phyloP scores from a whole-genome alignment of 2,888 invertebrate species.

The Hyppa rectilinea region DNA sequence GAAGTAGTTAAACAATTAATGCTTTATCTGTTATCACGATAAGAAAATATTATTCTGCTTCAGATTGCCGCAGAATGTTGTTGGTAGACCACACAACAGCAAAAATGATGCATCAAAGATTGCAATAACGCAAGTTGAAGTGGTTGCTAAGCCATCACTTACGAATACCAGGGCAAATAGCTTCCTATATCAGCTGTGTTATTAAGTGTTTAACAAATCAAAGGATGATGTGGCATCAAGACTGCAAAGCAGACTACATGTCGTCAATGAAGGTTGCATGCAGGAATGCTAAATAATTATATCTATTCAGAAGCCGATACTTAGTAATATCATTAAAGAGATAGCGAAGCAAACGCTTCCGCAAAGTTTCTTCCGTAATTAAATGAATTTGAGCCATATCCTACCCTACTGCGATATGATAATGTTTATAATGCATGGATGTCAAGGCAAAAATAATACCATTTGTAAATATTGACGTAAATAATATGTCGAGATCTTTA shows the following conservation, averaged over 20 bases:
- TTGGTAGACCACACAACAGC: not conserved
- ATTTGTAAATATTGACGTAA: slow-evolving; percentile 42
- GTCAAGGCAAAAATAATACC: slow-evolving; percentile 25
- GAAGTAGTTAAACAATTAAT: not conserved
- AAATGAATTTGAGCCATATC: slow-evolving; percentile 1
- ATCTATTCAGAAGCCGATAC: not conserved
- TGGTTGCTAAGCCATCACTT: slow-evolving; percentile 11
- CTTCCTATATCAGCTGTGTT: slow-evolving; percentile 16
- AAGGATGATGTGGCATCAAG: slow-evolving; percentile 20
- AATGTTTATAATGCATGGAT: slow-evolving; percentile 26
- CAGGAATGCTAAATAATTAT: not conserved
- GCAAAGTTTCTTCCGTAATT: slow-evolving; percentile 11
- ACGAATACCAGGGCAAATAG: slow-evolving; percentile 25
- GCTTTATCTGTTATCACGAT: slow-evolving; percentile 7
- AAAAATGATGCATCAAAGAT: slow-evolving; percentile 16
- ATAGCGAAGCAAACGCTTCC: slow-evolving; percentile 29
- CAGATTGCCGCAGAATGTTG: not conserved
- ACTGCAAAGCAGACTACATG: not conserved
- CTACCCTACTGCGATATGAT: not conserved
- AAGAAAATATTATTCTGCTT: slow-evolving; percentile 1
- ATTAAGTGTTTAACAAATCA: slow-evolving; percentile 35
- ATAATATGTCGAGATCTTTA: slow-evolving; percentile 41
- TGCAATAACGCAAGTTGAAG: slow-evolving; percentile 1
- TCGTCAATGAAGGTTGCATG: not conserved
- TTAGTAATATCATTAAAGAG: slow-evolving; percentile 9